A percentile compares a stretch with the other conserved stretches of the same genome.
These are phyloP conservation scores for Tachypleus tridentatus DNA, from an alignment of 1,140 invertebrate genomes.

Conservation along the genomic window DNA sequence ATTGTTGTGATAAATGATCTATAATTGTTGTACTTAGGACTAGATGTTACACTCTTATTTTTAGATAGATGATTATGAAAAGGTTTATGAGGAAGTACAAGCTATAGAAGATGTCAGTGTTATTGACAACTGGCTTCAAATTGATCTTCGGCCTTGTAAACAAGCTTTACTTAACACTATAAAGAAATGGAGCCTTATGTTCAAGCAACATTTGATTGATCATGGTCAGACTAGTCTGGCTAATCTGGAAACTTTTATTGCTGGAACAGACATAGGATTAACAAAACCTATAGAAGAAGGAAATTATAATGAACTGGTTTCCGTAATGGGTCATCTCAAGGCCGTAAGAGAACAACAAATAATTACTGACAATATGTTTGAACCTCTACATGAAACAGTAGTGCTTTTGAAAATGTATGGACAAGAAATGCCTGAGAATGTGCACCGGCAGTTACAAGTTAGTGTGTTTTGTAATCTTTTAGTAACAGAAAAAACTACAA, in stretches of 20 bases:
- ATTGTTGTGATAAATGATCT: no score
- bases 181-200: conserved; percentile 89
- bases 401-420: conserved; percentile 40
- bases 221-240: conserved; percentile 28
- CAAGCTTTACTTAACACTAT: conserved; percentile 82
- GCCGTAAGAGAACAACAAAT: conserved; percentile 38
- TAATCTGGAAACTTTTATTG: conserved; percentile 48
- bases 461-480: no score
- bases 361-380: conserved; percentile 67
- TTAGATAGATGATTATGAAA: no score
- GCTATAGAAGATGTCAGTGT: conserved; percentile 28
- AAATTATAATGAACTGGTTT: conserved; percentile 39
- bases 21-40: no score
- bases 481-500: no score
- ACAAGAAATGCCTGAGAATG: conserved; percentile 41
- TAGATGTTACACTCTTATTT: no score
- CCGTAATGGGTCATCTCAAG: conserved; percentile 39
- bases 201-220: conserved; percentile 76
- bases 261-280: conserved; percentile 49
- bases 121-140: conserved; percentile 84
- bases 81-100: no score
- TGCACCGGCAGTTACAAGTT: conserved; percentile 41
- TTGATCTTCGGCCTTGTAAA: conserved; percentile 79
- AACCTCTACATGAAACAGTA: conserved; percentile 60
- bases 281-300: conserved; percentile 40